A percentile compares a stretch with the other conserved stretches of the same genome.
phyloP scores from a whole-genome alignment of 1,140 invertebrate species.

The Eufriesea mexicana region DNA sequence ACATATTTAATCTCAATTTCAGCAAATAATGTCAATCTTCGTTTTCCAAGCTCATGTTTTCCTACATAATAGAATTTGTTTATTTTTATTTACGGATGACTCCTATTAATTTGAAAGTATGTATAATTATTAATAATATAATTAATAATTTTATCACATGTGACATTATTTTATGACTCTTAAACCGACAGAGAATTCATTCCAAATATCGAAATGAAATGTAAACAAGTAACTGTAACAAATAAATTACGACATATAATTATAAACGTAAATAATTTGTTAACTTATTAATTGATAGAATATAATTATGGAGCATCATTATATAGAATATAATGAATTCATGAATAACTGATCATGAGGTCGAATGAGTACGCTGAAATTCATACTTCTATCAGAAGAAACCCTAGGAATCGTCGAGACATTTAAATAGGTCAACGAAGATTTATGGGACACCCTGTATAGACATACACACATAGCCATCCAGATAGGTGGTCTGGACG shows the following conservation, averaged over 20 bases:
- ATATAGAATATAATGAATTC: too few species aligned
- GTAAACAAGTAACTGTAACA: neutral
- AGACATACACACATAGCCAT: neutral
- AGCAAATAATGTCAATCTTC: neutral
- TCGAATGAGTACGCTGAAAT: too few species aligned
- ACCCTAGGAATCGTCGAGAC: neutral
- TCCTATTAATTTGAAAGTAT: neutral
- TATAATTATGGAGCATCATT: too few species aligned
- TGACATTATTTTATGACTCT: neutral
- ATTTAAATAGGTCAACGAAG: neutral
- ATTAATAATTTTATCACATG: too few species aligned
- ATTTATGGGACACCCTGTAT: constrained; percentile 6
- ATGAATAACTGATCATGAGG: too few species aligned
- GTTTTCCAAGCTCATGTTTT: neutral
- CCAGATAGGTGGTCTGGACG: constrained; percentile 4
- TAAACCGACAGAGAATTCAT: too few species aligned
- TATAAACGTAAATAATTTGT: neutral
- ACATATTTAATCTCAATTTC: neutral
- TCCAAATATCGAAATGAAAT: neutral
- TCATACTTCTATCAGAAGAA: neutral
- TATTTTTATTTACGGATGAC: neutral
- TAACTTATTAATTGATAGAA: too few species aligned
- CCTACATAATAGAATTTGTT: neutral
- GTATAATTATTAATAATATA: too few species aligned
- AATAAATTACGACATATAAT: neutral